phyloP scores from a whole-genome alignment of 2,113 vertebrate species.

The Hystrix brachyura region DNA sequence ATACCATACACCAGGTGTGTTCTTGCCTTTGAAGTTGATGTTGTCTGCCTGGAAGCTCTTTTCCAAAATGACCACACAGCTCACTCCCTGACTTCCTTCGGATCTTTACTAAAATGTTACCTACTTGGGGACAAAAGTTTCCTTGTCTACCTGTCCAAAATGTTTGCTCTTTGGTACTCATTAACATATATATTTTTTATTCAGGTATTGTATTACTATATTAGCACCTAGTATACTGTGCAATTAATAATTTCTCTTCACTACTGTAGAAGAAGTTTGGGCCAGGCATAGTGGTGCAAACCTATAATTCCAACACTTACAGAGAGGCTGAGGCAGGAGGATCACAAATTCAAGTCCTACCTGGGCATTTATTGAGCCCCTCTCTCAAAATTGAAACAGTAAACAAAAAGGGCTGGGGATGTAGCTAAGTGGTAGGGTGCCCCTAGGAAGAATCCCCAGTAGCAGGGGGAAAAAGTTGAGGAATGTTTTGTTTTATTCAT shows the following conservation, averaged over 20 bases:
- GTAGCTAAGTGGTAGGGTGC: too few species aligned
- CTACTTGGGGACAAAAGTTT: neutral
- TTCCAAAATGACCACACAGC: neutral
- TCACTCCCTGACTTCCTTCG: neutral
- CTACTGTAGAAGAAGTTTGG: neutral
- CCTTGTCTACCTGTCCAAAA: neutral
- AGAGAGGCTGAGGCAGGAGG: too few species aligned
- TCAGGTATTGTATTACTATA: neutral
- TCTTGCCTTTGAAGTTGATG: neutral
- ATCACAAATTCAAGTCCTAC: too few species aligned
- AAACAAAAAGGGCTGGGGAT: too few species aligned
- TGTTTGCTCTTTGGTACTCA: neutral
- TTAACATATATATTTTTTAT: constrained; percentile 23
- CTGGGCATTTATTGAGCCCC: too few species aligned
- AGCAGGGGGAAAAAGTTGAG: neutral
- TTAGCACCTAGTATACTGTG: neutral
- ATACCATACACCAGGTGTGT: neutral
- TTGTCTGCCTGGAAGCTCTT: neutral
- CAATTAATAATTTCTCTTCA: constrained; percentile 4
- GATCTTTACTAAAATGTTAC: neutral
- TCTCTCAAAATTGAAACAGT: too few species aligned
- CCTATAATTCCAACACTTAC: neutral
- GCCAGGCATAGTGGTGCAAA: neutral
- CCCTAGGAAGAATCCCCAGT: too few species aligned
- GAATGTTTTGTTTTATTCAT: constrained; percentile 11